A percentile compares a stretch with the other conserved stretches of the same genome.
Evolutionary conservation across 2,888 invertebrate species (phyloP).

Genomic region (Biston betularia): DNA sequence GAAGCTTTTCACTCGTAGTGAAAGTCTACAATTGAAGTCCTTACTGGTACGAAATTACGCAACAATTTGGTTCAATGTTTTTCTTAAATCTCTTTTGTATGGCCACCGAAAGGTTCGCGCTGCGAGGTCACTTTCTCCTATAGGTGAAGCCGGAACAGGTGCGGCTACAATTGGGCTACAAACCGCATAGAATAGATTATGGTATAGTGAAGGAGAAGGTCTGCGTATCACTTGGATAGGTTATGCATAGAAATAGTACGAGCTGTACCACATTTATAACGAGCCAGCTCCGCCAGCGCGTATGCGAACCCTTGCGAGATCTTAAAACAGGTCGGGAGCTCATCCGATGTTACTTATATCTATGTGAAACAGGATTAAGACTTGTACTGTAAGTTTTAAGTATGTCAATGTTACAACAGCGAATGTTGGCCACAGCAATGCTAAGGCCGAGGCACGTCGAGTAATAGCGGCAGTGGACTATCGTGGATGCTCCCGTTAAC

Average conservation of each 20-base stretch:
- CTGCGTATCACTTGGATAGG: background rate
- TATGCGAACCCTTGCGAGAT: background rate
- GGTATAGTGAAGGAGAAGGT: background rate
- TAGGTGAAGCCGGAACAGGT: constrained; percentile 48
- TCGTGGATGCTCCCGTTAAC: constrained; percentile 35
- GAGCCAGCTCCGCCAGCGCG: background rate
- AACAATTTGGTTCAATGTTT: constrained; percentile 21
- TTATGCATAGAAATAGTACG: background rate
- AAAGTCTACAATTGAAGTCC: constrained; percentile 21
- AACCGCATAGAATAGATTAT: constrained; percentile 8
- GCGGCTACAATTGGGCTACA: constrained; percentile 42
- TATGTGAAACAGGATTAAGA: background rate
- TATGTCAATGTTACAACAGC: constrained; percentile 50
- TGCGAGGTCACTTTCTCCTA: constrained; percentile 59
- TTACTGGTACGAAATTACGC: constrained; percentile 7
- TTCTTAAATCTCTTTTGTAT: constrained; percentile 17
- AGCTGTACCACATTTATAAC: no score
- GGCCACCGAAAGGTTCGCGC: constrained; percentile 16
- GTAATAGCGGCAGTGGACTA: constrained; percentile 50
- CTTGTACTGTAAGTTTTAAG: background rate
- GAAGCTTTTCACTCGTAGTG: constrained; percentile 5
- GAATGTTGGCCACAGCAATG: constrained; percentile 62
- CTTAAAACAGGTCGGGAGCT: background rate
- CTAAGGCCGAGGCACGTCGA: constrained; percentile 75
- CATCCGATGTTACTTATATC: background rate